Base-by-base conservation (phyloP, 2,797 vertebrate species). In the Pantherophis alleghaniensis region DNA sequence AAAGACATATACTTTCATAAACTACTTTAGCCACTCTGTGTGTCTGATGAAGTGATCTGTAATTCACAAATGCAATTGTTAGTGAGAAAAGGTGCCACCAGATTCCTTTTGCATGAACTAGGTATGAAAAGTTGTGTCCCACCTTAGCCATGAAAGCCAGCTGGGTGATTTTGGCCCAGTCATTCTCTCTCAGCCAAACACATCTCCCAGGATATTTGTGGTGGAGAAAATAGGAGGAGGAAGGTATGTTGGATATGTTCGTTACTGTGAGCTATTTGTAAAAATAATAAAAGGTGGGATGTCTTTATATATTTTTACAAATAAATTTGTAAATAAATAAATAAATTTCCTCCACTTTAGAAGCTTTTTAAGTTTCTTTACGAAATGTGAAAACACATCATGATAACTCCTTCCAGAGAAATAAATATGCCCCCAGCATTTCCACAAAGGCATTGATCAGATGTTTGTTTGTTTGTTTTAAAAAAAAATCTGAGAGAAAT, bases 391-490 rank as follows among this genome's bases (percentile, higher is more conserved):
- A 93, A 60, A 95, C 94, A 98, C 95, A 98, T 97, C 98, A 97
- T 97, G 95, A 94, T 95, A 98, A 97, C 96, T 96, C 96, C 95
- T 95, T 97, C 95, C 94, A 93, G 95, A 97, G 96, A 97, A 95
- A 93, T 94, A 95, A 95, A 94, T 97, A 97, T 97, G 96, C 96
- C 95, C 96, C 97, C 92, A 94, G 94, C 95, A 97, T 96, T 97
- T 98, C 95, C 96, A 96, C 97, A 96, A 12, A 97, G 95, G 96
- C 97, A 97, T 97, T 98, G 97, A 98, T 98, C 97, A 98, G 95
- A 95, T 94, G 93, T 97, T 63, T 63, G 11, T 13, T 61, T 61
- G 59, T 96, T 96, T 94, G 94, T 60, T 57, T 42, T 37, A 88
- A 95, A 90, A 94, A 96, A 97, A 97, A 97, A 96, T 95, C 96